Evolutionary conservation across 2,113 vertebrate species (phyloP).

Genomic region (Salvelinus sp.): DNA sequence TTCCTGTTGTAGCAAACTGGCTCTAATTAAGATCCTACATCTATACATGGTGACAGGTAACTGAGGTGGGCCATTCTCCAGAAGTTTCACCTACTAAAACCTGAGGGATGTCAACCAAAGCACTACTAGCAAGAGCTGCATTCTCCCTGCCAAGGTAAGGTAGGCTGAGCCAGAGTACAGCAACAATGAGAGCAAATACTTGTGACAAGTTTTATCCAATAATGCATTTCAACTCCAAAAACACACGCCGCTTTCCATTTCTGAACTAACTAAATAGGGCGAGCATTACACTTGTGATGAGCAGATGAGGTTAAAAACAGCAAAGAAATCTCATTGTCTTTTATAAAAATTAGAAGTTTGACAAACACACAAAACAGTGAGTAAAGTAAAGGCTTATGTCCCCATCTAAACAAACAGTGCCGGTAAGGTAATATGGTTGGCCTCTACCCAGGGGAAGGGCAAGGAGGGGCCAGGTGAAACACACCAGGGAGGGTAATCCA

Average conservation of each 20-base stretch:
- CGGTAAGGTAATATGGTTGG: background rate
- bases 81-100: background rate
- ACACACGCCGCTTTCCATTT: too few relatives aligned
- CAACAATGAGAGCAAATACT: background rate
- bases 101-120: background rate
- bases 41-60: background rate
- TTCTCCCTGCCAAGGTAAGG: background rate
- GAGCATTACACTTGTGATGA: too few relatives aligned
- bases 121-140: background rate
- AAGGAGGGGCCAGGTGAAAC: background rate
- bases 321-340: background rate
- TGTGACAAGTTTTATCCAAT: background rate
- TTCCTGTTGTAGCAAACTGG: too few relatives aligned
- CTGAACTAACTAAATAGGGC: too few relatives aligned
- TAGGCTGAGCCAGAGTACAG: background rate
- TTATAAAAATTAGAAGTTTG: background rate
- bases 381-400: background rate
- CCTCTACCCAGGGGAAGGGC: background rate
- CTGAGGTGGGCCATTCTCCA: background rate
- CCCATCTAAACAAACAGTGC: background rate
- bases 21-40: too few relatives aligned
- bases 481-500: conserved; percentile 1
- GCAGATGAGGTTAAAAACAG: too few relatives aligned
- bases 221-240: background rate
- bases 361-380: background rate